These are phyloP conservation scores for Phainopepla nitens DNA, from an alignment of 2,113 vertebrate species.

Conservation along the genomic window DNA sequence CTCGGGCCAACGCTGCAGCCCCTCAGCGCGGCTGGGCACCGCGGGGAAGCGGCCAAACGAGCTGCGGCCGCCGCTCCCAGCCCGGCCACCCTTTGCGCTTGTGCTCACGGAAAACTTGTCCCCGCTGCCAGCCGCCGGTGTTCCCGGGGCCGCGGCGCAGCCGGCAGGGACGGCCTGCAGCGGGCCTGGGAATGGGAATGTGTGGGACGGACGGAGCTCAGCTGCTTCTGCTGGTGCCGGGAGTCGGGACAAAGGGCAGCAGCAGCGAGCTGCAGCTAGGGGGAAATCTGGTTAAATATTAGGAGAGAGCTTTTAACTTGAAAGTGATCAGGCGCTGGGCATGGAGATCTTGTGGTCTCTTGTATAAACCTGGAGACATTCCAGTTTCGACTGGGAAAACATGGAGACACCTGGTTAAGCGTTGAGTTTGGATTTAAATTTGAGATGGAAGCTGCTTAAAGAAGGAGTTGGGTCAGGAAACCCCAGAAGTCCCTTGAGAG, in stretches of 20 bases:
- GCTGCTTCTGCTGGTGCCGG: background rate
- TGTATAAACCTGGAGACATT: rapidly evolving
- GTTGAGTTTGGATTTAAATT: background rate
- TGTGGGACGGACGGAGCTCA: rapidly evolving
- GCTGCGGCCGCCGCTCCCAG: rapidly evolving
- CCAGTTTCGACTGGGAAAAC: rapidly evolving
- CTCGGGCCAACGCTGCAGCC: background rate
- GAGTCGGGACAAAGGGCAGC: background rate
- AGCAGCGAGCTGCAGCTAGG: background rate
- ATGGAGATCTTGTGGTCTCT: background rate
- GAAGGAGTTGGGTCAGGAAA: background rate
- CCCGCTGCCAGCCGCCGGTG: background rate
- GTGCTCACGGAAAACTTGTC: background rate
- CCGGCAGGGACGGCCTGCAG: background rate
- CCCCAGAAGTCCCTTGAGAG: background rate
- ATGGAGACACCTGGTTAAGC: background rate
- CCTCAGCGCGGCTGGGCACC: background rate
- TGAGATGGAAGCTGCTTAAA: background rate
- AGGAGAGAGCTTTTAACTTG: rapidly evolving
- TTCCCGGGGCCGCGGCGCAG: background rate
- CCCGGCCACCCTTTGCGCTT: background rate
- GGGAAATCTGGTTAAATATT: background rate
- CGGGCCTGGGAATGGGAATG: rapidly evolving
- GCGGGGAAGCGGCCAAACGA: rapidly evolving
- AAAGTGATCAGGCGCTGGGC: background rate